phyloP scores from a whole-genome alignment of 2,888 invertebrate genomes.

The Pandemis cinnamomeana region DNA sequence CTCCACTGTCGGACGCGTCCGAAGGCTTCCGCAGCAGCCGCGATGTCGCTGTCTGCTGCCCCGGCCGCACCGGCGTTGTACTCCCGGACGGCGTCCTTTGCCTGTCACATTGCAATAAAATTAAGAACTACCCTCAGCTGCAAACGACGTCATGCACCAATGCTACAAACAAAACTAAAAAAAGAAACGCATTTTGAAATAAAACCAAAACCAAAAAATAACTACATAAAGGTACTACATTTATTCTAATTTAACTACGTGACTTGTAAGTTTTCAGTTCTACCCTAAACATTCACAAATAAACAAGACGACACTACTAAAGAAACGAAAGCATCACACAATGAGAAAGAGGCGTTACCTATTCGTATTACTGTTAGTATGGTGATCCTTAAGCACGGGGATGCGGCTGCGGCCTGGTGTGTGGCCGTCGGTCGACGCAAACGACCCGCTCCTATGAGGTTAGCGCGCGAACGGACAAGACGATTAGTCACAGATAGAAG shows the following conservation, averaged over 20 bases:
- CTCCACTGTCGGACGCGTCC: conserved; percentile 87
- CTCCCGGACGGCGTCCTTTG: conserved; percentile 91
- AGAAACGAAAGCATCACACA: conserved; percentile 48
- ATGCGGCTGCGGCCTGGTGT: conserved; percentile 81
- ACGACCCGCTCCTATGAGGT: conserved; percentile 81
- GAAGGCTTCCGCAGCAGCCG: conserved; percentile 87
- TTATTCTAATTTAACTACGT: conserved; percentile 8
- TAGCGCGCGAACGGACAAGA: conserved; percentile 77
- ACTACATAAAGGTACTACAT: conserved; percentile 4
- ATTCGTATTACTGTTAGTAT: conserved; percentile 79
- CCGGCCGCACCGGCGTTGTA: conserved; percentile 88
- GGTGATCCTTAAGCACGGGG: conserved; percentile 80
- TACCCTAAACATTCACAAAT: conserved; percentile 21
- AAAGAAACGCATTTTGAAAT: conserved; percentile 1
- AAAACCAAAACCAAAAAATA: conserved; percentile 34
- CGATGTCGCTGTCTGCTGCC: conserved; percentile 86
- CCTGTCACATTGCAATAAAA: conserved; percentile 68
- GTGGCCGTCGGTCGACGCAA: conserved; percentile 80
- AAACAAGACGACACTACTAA: conserved; percentile 47
- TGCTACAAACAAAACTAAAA: conserved; percentile 28
- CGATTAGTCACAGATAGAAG: conserved; percentile 70
- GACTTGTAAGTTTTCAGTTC: not conserved
- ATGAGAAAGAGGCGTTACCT: conserved; percentile 67
- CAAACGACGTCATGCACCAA: conserved; percentile 45
- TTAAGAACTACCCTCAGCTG: conserved; percentile 43